Percentiles rank a stretch among this genome's conserved stretches.
phyloP scores from a whole-genome alignment of 2,797 vertebrate species.

The Sebastes dallii region DNA sequence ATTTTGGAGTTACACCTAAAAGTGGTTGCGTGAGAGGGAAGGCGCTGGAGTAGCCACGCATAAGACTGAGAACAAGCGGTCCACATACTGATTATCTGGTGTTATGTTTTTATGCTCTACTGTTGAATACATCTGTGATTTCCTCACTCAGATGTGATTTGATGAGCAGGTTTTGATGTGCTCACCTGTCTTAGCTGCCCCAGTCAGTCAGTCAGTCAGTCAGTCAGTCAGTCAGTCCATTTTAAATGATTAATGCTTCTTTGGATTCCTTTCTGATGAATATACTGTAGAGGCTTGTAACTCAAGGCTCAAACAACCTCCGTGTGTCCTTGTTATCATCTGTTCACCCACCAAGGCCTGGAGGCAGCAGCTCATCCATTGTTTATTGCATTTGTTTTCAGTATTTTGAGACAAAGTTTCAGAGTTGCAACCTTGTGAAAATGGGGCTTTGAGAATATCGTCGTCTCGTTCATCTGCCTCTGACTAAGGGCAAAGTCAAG shows the following conservation, averaged over 20 bases:
- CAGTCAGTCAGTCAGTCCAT: neutral
- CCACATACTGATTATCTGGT: neutral
- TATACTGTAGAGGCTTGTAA: slow-evolving; percentile 42
- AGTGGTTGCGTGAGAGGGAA: slow-evolving; percentile 14
- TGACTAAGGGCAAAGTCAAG: slow-evolving; percentile 4
- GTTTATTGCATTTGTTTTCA: slow-evolving; percentile 36
- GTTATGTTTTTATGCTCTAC: slow-evolving; percentile 17
- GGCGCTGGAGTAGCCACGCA: neutral
- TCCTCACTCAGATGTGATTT: slow-evolving; percentile 4
- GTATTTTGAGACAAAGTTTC: slow-evolving; percentile 19
- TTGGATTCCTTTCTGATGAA: slow-evolving; percentile 32
- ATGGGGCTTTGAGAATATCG: slow-evolving; percentile 1
- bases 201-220: neutral
- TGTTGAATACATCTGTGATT: slow-evolving; percentile 31
- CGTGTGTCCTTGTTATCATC: slow-evolving; percentile 46
- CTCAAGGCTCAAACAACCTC: slow-evolving; percentile 52
- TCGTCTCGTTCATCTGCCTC: neutral
- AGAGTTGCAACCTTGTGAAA: slow-evolving; percentile 34
- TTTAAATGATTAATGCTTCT: slow-evolving; percentile 43
- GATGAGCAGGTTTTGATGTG: slow-evolving; percentile 34
- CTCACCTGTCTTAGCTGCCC: neutral
- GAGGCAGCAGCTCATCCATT: slow-evolving; percentile 49
- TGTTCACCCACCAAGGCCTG: slow-evolving; percentile 29
- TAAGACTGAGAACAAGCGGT: neutral
- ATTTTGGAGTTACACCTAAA: slow-evolving; percentile 54